A percentile compares a stretch with the other conserved stretches of the same genome.
Evolutionary conservation across 1,140 invertebrate genomes (phyloP).

Genomic region (Pogonus chalceus): DNA sequence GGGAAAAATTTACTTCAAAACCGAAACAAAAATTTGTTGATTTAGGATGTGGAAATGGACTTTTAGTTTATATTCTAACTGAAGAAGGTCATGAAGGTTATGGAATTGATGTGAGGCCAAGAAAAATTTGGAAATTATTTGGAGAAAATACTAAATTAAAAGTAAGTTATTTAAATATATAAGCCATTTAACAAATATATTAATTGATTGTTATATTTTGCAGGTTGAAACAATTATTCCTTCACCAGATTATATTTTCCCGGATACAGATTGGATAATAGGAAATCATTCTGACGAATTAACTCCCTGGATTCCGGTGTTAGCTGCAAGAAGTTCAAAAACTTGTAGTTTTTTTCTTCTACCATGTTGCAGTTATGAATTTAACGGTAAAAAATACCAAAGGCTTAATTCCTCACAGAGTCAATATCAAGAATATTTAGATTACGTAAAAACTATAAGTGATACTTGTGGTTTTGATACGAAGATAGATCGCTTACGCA

Average conservation of each 20-base stretch:
- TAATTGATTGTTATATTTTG: constrained; percentile 22
- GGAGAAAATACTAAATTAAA: constrained; percentile 39
- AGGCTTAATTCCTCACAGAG: constrained; percentile 53
- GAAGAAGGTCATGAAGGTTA: constrained; percentile 76
- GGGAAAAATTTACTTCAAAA: constrained; percentile 47
- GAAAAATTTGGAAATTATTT: constrained; percentile 86
- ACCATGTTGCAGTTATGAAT: constrained; percentile 90
- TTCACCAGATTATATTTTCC: constrained; percentile 56
- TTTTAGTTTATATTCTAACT: constrained; percentile 80
- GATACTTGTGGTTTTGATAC: constrained; percentile 66
- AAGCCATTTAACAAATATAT: constrained; percentile 30
- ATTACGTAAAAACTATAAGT: constrained; percentile 62
- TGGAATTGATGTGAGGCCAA: constrained; percentile 80
- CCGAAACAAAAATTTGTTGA: constrained; percentile 72
- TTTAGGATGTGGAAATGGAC: constrained; percentile 93
- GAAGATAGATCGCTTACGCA: constrained; percentile 73
- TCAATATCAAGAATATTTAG: constrained; percentile 76
- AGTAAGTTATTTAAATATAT: constrained; percentile 25
- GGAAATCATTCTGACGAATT: constrained; percentile 98
- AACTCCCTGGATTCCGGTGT: constrained; percentile 94
- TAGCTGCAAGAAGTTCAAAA: constrained; percentile 63
- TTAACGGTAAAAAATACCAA: constrained; percentile 75
- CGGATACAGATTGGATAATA: constrained; percentile 85
- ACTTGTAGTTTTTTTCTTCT: constrained; percentile 76
- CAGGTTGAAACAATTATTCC: constrained; percentile 58